phyloP scores from a whole-genome alignment of 2,113 vertebrate genomes.

The Rhodinocichla rosea region DNA sequence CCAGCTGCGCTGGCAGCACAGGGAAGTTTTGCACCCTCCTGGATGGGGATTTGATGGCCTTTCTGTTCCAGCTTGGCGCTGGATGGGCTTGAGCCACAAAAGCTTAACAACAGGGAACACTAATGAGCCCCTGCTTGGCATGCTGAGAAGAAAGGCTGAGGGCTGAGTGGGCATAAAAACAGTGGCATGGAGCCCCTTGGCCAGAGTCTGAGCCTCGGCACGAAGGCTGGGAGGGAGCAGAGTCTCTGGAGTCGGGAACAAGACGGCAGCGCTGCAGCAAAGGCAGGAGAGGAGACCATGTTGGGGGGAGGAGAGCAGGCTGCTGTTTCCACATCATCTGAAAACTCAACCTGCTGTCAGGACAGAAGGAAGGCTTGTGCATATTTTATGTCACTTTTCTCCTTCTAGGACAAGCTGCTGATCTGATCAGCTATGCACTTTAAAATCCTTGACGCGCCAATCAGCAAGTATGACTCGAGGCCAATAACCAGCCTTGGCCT shows the following conservation, averaged over 20 bases:
- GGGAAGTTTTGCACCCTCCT: not conserved
- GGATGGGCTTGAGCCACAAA: constrained; percentile 26
- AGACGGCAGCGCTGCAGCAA: not conserved
- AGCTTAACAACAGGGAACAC: constrained; percentile 31
- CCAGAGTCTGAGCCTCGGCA: not conserved
- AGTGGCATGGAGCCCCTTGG: not conserved
- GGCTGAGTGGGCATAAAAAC: constrained; percentile 30
- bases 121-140: constrained; percentile 53
- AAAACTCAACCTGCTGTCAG: constrained; percentile 59
- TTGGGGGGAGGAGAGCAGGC: constrained; percentile 47
- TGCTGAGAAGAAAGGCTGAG: constrained; percentile 48
- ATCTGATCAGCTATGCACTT: constrained; percentile 27
- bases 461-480: not conserved
- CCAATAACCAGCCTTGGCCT: constrained; percentile 7
- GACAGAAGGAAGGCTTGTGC: constrained; percentile 58
- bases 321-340: constrained; percentile 61
- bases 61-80: constrained; percentile 19
- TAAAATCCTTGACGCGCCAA: not conserved
- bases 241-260: not conserved
- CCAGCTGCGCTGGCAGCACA: not conserved
- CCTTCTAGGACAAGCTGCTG: constrained; percentile 52
- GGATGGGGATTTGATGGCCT: not conserved
- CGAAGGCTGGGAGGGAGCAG: not conserved
- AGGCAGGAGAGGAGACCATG: constrained; percentile 2
- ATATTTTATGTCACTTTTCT: constrained; percentile 58